These are phyloP conservation scores for Diplosoma virens DNA, from an alignment of 23 tunicate genomes.

Conservation along the genomic window DNA sequence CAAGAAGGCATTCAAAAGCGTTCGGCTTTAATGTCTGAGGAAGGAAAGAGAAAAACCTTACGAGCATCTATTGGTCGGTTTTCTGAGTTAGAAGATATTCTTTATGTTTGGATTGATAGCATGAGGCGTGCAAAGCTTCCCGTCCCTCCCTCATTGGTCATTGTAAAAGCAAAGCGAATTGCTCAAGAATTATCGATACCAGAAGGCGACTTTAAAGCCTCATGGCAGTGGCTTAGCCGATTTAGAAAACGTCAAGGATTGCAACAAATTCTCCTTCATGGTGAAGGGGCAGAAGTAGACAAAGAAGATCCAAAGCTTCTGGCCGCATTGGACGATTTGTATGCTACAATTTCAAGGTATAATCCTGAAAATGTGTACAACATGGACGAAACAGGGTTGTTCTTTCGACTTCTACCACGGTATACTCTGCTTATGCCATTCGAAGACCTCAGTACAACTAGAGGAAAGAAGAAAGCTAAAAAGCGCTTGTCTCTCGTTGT, in stretches of 20 bases:
- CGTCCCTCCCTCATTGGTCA: slow-evolving; percentile 47
- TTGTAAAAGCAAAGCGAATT: slow-evolving; percentile 48
- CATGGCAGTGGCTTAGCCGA: slow-evolving; percentile 56
- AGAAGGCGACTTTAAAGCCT: slow-evolving; percentile 29
- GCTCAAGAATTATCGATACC: slow-evolving; percentile 43
- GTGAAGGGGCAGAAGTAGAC: slow-evolving; percentile 53
- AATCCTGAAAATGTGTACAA: slow-evolving; percentile 64
- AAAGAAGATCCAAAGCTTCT: slow-evolving; percentile 38
- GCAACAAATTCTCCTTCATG: slow-evolving; percentile 40
- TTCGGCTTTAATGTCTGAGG: slow-evolving; percentile 46
- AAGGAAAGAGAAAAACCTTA: slow-evolving; percentile 28
- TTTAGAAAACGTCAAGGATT: slow-evolving; percentile 45
- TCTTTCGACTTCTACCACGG: slow-evolving; percentile 46
- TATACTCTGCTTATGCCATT: slow-evolving; percentile 37
- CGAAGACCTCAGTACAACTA: no score
- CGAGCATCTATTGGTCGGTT: slow-evolving; percentile 41
- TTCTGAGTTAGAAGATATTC: slow-evolving; percentile 41
- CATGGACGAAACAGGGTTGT: slow-evolving; percentile 67
- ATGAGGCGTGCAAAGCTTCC: slow-evolving; percentile 45
- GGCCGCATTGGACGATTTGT: slow-evolving; percentile 16
- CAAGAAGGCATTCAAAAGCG: slow-evolving; percentile 36
- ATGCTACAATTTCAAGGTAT: slow-evolving; percentile 38
- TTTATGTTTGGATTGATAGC: slow-evolving; percentile 46
- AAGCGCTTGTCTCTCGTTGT: slow-evolving; percentile 24
- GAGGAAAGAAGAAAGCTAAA: no score